Evolutionary conservation across 2,113 vertebrate species (phyloP), one percentile per base, ranked within the genome.

Genomic region (Rhinichthys klamathensis): DNA sequence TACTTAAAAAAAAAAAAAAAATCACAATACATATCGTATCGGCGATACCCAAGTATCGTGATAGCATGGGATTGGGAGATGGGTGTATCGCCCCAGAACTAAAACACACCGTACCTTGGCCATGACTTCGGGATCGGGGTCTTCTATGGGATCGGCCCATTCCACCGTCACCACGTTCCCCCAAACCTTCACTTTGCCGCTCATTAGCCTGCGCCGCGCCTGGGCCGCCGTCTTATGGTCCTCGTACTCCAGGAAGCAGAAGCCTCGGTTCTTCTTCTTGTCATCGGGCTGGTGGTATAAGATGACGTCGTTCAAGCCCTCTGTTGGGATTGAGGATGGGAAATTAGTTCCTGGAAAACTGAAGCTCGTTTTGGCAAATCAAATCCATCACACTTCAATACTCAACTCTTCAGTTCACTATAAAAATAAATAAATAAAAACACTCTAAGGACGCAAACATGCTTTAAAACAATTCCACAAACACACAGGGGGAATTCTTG

Each of bases 251-350:
- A 99, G 94, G 92, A 99, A 99, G 91, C 98, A 99, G 93, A 99
- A 99, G 70, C 98, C 98, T 49, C 98, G 94, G 89, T 99, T 99
- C 92, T 99, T 99, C 92, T 99, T 99, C 93, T 99, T 99, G 93
- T 99, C 98, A 76, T 99, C 98, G 32, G 97, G 98, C 92, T 99
- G 98, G 92, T 99, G 98, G 91, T 99, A 99, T 90, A 99, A 95
- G 96, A 99, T 99, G 93, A 99, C 98, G 93, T 99, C 98, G 93
- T 97, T 99, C 93, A 99, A 97, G 92, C 98, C 97, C 96, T 99
- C 98, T 99, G 92, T 56, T 93, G 91, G 73, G 56, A 88, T 21
- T 65, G 61, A 75, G 69, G 82, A 8, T 18, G 73, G 60, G 54
- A 46, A 60, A 4, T 18, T 3, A 18, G 8, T 75, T 30, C 10